These are phyloP conservation scores for Drosophila oshimai DNA, from an alignment of 1,140 invertebrate species.

Conservation along the genomic window DNA sequence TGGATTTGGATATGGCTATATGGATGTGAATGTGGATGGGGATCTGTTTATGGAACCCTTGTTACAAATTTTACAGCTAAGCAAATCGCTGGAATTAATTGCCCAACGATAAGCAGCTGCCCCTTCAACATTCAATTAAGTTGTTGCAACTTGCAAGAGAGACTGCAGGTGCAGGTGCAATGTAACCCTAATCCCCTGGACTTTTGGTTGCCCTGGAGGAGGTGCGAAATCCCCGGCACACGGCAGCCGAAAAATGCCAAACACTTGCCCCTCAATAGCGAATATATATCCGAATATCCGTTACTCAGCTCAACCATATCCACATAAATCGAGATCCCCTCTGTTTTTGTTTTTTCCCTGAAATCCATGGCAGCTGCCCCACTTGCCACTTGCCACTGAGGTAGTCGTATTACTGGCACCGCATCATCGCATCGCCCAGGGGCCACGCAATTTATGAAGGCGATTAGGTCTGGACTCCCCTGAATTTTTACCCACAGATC, in stretches of 20 bases:
- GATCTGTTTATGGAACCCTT: background rate
- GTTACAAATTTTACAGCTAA: slow-evolving; percentile 62
- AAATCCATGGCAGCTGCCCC: slow-evolving; percentile 15
- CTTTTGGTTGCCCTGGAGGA: slow-evolving; percentile 10
- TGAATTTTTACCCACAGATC: background rate
- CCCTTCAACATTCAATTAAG: slow-evolving; percentile 45
- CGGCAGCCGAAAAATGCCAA: slow-evolving; percentile 67
- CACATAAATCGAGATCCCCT: background rate
- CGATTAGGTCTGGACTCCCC: background rate
- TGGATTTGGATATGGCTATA: background rate
- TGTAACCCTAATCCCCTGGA: slow-evolving; percentile 6
- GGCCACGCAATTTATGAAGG: slow-evolving; percentile 30
- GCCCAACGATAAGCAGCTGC: slow-evolving; percentile 41
- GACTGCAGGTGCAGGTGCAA: slow-evolving; percentile 31
- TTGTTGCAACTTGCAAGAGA: too few species aligned
- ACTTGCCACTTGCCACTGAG: slow-evolving; percentile 28
- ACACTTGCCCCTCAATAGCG: slow-evolving; percentile 13
- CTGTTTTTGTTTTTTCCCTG: background rate
- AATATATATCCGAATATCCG: slow-evolving; percentile 10
- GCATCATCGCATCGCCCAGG: slow-evolving; percentile 12
- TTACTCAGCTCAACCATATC: background rate
- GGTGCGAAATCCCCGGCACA: slow-evolving; percentile 49
- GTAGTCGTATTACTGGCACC: slow-evolving; percentile 29
- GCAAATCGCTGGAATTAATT: slow-evolving; percentile 68
- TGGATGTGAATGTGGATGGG: background rate